Evolutionary conservation across 2,888 invertebrate genomes (phyloP), one percentile per base, ranked within the genome.

Genomic region (Molorchus minor): DNA sequence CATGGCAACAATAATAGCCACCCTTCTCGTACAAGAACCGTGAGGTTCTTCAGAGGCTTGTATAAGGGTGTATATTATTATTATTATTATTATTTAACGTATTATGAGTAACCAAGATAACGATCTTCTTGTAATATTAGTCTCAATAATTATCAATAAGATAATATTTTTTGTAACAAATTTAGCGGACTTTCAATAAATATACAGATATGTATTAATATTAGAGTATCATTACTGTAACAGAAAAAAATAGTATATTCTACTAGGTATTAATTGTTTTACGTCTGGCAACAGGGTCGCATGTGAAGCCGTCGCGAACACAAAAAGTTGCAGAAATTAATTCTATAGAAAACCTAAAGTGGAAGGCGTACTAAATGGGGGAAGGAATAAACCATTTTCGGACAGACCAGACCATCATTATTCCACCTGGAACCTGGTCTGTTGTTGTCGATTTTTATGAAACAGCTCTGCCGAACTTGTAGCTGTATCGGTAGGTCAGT

Each of bases 401-500:
- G 49, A 60, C 62, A 58, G 64, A 55, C 49, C 16, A 49, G 38
- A 49, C 54, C 55, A 64, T 68, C 63, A 58, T 61, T 62, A 61
- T 65, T 47, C 56, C 21, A 44, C 44, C 29, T 43, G 43, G 58
- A 55, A 57, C 57, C 59, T 57, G 58, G 56, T 36, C 62, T 45
- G 56, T 56, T 52, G 47, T 62, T 56, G 57, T 58, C 45, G 64
- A 63, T 69, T 70, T 70, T 61, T 67, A 63, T 67, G 62, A 68
- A 67, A 69, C 66, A 64, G 65, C 61, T 61, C 66, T 67, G 56
- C 59, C 63, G 66, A 66, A 69, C 67, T 63, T 45, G 41, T 33
- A 40, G 46, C 60, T 41, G 58, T 56, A n/a, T n/a, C n/a, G n/a
- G n/a, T n/a, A n/a, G n/a, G n/a, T n/a, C n/a, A n/a, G n/a, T n/a